Evolutionary conservation across 2,888 invertebrate genomes (phyloP).

Genomic region (Merodon equestris): DNA sequence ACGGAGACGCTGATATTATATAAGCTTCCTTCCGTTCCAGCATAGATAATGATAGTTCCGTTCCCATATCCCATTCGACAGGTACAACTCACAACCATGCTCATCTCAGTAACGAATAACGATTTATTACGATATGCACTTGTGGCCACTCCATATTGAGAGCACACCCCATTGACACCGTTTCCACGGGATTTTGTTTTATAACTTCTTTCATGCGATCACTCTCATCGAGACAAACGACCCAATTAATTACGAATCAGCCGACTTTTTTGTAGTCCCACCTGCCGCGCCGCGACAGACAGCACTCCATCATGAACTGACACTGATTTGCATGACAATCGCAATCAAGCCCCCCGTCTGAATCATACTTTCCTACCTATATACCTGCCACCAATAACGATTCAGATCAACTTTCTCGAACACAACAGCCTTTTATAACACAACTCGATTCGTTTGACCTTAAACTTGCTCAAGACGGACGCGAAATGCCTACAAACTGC

Average conservation of each 20-base stretch:
- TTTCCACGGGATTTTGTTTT: slow-evolving; percentile 24
- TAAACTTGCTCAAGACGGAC: slow-evolving; percentile 45
- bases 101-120: too few species aligned
- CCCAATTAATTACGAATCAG: slow-evolving; percentile 34
- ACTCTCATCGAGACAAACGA: slow-evolving; percentile 22
- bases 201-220: slow-evolving; percentile 14
- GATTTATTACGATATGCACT: background rate
- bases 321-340: slow-evolving; percentile 39
- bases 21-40: too few species aligned
- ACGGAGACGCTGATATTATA: too few species aligned
- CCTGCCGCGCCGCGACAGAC: slow-evolving; percentile 23
- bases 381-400: slow-evolving; percentile 11
- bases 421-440: slow-evolving; percentile 23
- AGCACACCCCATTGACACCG: slow-evolving; percentile 30
- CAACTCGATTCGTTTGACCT: slow-evolving; percentile 36
- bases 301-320: slow-evolving; percentile 63
- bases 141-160: slow-evolving; percentile 24
- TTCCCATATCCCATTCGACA: too few species aligned
- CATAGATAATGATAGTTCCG: too few species aligned
- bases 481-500: slow-evolving; percentile 11
- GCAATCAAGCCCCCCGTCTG: slow-evolving; percentile 34
- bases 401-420: slow-evolving; percentile 15
- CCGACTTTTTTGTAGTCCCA: slow-evolving; percentile 33
- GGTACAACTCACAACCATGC: too few species aligned
- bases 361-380: background rate